These are phyloP conservation scores for Serilophus lunatus DNA, from an alignment of 2,113 vertebrate genomes.

Conservation along the genomic window DNA sequence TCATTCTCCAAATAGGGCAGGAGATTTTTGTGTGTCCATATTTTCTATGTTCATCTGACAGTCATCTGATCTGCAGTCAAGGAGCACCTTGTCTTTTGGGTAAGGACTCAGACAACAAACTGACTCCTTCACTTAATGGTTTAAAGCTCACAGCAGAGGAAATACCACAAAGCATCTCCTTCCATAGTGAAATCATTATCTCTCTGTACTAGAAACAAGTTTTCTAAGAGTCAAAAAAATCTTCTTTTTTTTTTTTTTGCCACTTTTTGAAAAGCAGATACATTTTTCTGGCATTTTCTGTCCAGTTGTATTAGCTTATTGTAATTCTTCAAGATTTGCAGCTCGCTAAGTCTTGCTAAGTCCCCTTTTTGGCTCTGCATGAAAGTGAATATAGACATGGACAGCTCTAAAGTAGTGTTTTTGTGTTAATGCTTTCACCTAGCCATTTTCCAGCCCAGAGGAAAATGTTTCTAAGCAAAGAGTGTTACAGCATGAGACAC, in stretches of 20 bases:
- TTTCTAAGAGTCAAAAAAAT: not conserved
- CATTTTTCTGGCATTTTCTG: not conserved
- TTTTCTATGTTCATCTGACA: not conserved
- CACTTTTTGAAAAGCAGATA: not conserved
- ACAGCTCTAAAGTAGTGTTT: not conserved
- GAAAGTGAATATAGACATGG: not conserved
- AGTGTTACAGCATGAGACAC: constrained; percentile 37
- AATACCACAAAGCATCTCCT: not conserved
- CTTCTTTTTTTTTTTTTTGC: not conserved
- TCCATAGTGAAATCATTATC: not conserved
- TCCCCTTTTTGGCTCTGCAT: not conserved
- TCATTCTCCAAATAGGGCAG: not conserved
- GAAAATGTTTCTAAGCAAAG: constrained; percentile 27
- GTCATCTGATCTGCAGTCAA: not conserved
- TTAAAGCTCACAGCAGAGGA: not conserved
- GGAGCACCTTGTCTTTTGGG: not conserved
- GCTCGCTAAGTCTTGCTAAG: not conserved
- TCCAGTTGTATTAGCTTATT: not conserved
- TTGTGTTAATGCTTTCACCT: not conserved
- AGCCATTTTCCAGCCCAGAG: constrained; percentile 17
- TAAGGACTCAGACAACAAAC: not conserved
- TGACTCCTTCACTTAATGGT: not conserved
- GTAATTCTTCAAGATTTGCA: not conserved
- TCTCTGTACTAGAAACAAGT: not conserved
- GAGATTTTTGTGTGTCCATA: not conserved